Evolutionary conservation across 2,113 vertebrate genomes (phyloP).

Genomic region (Coptodon bakossiorum): DNA sequence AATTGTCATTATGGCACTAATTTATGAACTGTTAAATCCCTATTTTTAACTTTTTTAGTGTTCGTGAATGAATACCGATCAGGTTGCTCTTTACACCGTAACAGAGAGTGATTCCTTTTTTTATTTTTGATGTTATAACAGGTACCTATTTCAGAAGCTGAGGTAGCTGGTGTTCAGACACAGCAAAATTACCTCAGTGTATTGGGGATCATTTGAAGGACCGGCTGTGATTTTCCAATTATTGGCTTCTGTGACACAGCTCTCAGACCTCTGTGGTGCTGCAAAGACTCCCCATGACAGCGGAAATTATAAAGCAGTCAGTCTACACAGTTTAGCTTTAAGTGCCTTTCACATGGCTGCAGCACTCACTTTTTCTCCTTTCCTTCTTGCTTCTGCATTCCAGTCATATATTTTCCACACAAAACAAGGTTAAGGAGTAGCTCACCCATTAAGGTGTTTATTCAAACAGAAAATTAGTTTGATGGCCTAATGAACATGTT

Average conservation of each 20-base stretch:
- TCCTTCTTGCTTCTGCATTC: not conserved
- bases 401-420: not conserved
- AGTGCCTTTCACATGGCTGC: not conserved
- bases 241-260: conserved; percentile 43
- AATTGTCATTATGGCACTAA: not conserved
- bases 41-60: not conserved
- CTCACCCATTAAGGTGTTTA: conserved; percentile 32
- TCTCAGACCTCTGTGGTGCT: conserved; percentile 6
- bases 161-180: conserved; percentile 35
- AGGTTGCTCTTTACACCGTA: not conserved
- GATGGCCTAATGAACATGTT: conserved; percentile 30
- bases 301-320: conserved; percentile 28
- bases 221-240: conserved; percentile 60
- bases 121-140: conserved; percentile 7
- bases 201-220: conserved; percentile 57
- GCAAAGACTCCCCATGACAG: conserved; percentile 33
- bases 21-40: not conserved
- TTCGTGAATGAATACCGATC: not conserved
- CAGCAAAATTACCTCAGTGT: conserved; percentile 45
- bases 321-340: not conserved
- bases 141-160: conserved; percentile 17
- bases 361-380: not conserved
- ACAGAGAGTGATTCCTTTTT: not conserved
- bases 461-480: conserved; percentile 38
- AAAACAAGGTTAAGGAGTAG: conserved; percentile 16